Conservation (phyloP, 2,797 vertebrate genomes). For the Lacerta viridis region DNA sequence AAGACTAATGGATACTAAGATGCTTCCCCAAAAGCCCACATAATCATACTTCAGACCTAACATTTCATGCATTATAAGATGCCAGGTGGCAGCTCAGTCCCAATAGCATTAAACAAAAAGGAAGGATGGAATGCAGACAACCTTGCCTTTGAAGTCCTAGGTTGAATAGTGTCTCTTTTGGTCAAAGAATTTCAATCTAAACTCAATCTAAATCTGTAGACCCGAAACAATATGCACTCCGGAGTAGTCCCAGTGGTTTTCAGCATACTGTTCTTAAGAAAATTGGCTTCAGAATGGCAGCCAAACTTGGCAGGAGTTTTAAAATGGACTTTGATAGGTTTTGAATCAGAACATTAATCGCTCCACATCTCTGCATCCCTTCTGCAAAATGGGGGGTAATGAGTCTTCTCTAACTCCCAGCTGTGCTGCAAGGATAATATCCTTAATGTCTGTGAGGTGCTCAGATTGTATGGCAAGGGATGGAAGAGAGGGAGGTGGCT, state of each 20-base stretch:
- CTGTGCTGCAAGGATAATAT: constrained; percentile 41
- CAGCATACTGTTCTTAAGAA: neutral
- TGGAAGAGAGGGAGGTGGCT: constrained; percentile 37
- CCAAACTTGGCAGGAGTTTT: constrained; percentile 18
- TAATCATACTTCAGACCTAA: neutral
- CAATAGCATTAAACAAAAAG: neutral
- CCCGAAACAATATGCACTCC: neutral
- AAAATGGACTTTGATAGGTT: constrained; percentile 33
- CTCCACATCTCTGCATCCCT: constrained; percentile 37
- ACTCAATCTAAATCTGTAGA: neutral
- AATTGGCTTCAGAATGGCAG: constrained; percentile 12
- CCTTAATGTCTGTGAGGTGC: constrained; percentile 55
- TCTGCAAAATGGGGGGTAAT: constrained; percentile 42
- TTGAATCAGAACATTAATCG: constrained; percentile 27
- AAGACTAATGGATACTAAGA: constrained; percentile 1
- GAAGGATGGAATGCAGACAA: neutral
- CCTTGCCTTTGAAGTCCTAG: neutral
- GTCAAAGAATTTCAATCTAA: neutral
- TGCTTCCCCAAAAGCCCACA: neutral
- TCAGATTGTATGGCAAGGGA: constrained; percentile 34
- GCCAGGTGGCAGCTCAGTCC: neutral
- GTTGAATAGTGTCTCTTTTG: neutral
- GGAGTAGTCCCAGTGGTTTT: neutral
- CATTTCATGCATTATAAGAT: neutral
- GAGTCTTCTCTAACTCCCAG: constrained; percentile 40